Conservation (phyloP, 2,888 invertebrate species). For the Drosophila meridiana region DNA sequence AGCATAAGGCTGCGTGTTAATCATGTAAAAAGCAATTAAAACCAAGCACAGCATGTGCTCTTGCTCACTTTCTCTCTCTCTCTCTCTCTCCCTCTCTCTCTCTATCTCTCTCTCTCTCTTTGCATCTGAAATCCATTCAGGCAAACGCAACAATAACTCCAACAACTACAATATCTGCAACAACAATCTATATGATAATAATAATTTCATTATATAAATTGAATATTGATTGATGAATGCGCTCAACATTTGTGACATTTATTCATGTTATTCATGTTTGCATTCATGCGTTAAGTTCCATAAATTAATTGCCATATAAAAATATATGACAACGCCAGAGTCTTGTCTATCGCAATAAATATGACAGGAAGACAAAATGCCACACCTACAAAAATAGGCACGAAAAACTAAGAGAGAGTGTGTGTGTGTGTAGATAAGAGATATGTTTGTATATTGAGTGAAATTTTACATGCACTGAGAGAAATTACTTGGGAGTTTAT, state of each 20-base stretch:
- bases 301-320: conserved; percentile 68
- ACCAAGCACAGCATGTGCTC: conserved; percentile 17
- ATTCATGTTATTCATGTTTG: conserved; percentile 61
- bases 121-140: conserved; percentile 26
- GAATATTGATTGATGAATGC: conserved; percentile 68
- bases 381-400: not conserved
- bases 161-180: conserved; percentile 9
- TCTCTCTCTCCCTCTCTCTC: not conserved
- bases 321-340: conserved; percentile 22
- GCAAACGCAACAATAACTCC: conserved; percentile 11
- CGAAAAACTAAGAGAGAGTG: not conserved
- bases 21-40: conserved; percentile 66
- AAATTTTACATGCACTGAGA: not conserved
- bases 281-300: conserved; percentile 59
- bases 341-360: conserved; percentile 23
- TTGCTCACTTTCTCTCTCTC: not conserved
- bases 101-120: not conserved
- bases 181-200: conserved; percentile 31
- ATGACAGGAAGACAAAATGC: not conserved
- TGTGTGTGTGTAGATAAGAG: not conserved
- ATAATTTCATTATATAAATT: conserved; percentile 64
- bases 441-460: not conserved
- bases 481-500: not conserved
- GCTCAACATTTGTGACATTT: conserved; percentile 65
- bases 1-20: conserved; percentile 45